These are phyloP conservation scores for Caenorhabditis auriculariae DNA, from an alignment of 2,888 invertebrate genomes.

Conservation along the genomic window DNA sequence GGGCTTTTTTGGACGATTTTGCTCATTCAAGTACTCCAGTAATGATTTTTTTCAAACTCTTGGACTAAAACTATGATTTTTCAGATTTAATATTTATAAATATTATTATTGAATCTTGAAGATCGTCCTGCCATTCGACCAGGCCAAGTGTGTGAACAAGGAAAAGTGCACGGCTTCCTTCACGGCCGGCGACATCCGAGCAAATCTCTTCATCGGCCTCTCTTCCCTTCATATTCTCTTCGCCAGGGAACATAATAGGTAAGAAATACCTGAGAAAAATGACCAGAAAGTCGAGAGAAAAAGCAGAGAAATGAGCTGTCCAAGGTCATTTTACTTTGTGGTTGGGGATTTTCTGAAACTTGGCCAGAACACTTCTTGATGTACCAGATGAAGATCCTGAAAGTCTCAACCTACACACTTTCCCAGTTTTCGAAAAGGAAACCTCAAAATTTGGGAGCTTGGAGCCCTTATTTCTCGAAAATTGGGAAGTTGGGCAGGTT, in stretches of 20 bases:
- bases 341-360: no score
- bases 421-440: no score
- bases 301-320: no score
- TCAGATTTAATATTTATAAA: neutral
- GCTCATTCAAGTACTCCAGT: neutral
- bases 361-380: no score
- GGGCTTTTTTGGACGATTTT: no score
- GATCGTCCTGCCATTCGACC: constrained; percentile 59
- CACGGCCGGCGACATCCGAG: constrained; percentile 57
- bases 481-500: no score
- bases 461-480: no score
- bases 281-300: no score
- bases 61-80: neutral
- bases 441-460: no score
- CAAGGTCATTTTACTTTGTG: no score
- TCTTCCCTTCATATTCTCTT: constrained; percentile 71
- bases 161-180: constrained; percentile 58
- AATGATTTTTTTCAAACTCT: neutral
- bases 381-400: no score
- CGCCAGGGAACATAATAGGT: constrained; percentile 86
- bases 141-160: constrained; percentile 49
- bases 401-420: no score
- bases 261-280: neutral
- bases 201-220: constrained; percentile 65
- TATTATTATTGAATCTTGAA: constrained; percentile 2